Evolutionary conservation across 2,888 invertebrate genomes (phyloP), one percentile per base, ranked within the genome.

Genomic region (Xylota segnis): DNA sequence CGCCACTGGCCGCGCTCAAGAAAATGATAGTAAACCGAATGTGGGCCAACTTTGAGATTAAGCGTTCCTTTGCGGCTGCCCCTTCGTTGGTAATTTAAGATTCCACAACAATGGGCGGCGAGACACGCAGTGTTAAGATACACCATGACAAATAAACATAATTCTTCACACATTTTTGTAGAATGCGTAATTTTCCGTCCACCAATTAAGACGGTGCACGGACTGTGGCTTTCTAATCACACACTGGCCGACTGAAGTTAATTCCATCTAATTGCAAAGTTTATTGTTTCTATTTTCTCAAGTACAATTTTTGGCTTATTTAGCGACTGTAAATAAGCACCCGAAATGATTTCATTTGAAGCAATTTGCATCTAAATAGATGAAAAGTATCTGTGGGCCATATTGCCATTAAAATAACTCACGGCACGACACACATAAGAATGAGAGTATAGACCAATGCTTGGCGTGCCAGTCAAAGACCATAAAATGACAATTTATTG

Each of bases 41-140:
- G 75, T 84, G 75, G 84, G 84, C 84, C 84, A 84, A 40, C 75
- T 52, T 65, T 32, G 27, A 70, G 81, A 84, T 71, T 81, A 84
- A 84, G 71, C 32, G 70, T n/a, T 54, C 54, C 66, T 81, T 68
- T 84, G 63, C 79, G 61, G 63, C 65, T 43, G 56, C 72, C 47
- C 32, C 74, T 70, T 47, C n/a, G 75, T 45, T 61, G 81, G 84
- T 75, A 79, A 81, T 81, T 75, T 66, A 52, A 84, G 61, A 79
- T 47, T 37, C 45, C 7, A 10, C 40, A 59, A 61, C 74, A 74
- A 72, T 72, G 29, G 23, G 14, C 29, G 71, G 7, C 47, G 16
- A 63, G 32, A 23, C 12, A 18, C 34, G 16, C 74, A 65, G 43
- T n/a, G n/a, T 61, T 56, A 61, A 45, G 43, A 61, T 50, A 56